A percentile compares a stretch with the other conserved stretches of the same genome.
Evolutionary conservation across 1,140 invertebrate species (phyloP).

Genomic region (Drosophila santomea): DNA sequence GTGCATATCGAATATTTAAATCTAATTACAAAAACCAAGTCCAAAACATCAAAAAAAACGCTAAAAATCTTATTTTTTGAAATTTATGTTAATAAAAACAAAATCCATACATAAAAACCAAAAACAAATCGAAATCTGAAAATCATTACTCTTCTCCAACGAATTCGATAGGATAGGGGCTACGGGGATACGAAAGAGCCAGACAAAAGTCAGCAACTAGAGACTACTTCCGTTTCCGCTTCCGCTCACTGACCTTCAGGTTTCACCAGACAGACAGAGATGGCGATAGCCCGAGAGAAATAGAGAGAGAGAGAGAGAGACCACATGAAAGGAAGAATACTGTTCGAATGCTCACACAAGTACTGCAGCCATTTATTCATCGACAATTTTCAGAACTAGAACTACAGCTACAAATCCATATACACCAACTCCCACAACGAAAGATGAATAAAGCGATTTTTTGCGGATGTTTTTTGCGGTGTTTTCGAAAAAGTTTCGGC

Average conservation of each 20-base stretch:
- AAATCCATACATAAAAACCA: constrained; percentile 50
- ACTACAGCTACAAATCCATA: constrained; percentile 20
- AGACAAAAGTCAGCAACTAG: background rate
- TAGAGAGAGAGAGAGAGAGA: constrained; percentile 12
- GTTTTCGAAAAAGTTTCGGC: constrained; percentile 28
- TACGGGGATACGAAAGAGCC: background rate
- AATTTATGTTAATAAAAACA: constrained; percentile 80
- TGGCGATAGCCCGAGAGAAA: constrained; percentile 18
- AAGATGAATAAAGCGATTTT: constrained; percentile 68
- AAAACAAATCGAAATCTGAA: constrained; percentile 15
- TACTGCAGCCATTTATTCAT: constrained; percentile 28
- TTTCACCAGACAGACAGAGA: constrained; percentile 42
- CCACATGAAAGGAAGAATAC: constrained; percentile 12
- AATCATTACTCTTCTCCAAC: background rate
- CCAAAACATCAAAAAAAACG: constrained; percentile 46
- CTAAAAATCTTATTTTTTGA: constrained; percentile 72
- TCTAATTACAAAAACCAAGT: constrained; percentile 48
- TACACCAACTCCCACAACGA: constrained; percentile 26
- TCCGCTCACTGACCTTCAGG: constrained; percentile 3
- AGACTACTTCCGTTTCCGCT: constrained; percentile 9
- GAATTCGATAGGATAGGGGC: background rate
- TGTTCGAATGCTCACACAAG: constrained; percentile 18
- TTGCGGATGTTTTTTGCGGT: constrained; percentile 56
- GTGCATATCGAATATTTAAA: constrained; percentile 78
- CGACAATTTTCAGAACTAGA: constrained; percentile 38